Evolutionary conservation across 2,797 vertebrate genomes (phyloP).

Genomic region (Argyrosomus regius): DNA sequence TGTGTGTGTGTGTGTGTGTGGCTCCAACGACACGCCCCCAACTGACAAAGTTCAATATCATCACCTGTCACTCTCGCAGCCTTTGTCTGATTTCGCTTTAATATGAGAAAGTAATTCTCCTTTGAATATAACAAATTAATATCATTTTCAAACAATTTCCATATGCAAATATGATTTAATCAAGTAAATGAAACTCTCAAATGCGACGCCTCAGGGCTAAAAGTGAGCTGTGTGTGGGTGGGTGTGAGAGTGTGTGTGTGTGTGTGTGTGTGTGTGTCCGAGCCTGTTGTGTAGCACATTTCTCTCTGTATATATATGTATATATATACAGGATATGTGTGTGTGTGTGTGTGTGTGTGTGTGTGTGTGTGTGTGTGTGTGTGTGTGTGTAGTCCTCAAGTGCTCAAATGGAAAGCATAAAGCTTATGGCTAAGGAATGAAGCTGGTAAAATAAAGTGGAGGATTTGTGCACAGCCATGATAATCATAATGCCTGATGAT

Average conservation of each 20-base stretch:
- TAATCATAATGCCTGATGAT: slow-evolving; percentile 17
- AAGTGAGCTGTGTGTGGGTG: slow-evolving; percentile 60
- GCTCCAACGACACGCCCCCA: slow-evolving; percentile 10
- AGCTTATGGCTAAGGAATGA: slow-evolving; percentile 23
- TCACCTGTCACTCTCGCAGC: slow-evolving; percentile 73
- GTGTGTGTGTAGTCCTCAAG: slow-evolving; percentile 10
- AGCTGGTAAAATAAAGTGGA: slow-evolving; percentile 24
- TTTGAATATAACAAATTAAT: slow-evolving; percentile 87
- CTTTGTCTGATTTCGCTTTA: slow-evolving; percentile 78
- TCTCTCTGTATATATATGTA: background rate
- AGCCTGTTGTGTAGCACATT: slow-evolving; percentile 11
- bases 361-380: background rate
- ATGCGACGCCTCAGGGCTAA: slow-evolving; percentile 79
- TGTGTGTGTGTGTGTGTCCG: slow-evolving; percentile 16
- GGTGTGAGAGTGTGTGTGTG: slow-evolving; percentile 30
- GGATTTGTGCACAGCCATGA: slow-evolving; percentile 27
- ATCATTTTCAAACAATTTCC: slow-evolving; percentile 86
- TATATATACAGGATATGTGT: background rate
- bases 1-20: slow-evolving; percentile 31
- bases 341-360: background rate
- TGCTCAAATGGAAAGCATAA: background rate
- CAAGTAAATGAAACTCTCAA: slow-evolving; percentile 86
- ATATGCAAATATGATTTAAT: slow-evolving; percentile 90
- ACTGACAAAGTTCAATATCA: slow-evolving; percentile 74
- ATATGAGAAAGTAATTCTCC: slow-evolving; percentile 83